These are phyloP conservation scores for Botia almorhae DNA, from an alignment of 2,797 vertebrate species.

Conservation along the genomic window DNA sequence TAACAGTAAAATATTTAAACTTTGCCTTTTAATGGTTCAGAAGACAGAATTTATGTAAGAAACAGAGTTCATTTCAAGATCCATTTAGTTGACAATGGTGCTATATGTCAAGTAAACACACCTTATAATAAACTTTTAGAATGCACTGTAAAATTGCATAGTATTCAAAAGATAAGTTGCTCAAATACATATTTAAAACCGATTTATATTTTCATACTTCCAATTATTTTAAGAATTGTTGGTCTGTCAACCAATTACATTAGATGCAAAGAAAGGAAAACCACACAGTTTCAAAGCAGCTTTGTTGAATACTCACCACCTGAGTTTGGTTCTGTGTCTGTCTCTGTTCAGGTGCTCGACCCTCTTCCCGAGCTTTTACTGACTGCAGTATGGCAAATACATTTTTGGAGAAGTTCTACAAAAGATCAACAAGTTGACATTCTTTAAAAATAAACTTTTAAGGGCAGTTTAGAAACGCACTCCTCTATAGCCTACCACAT, in stretches of 20 bases:
- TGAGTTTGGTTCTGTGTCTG: conserved; percentile 91
- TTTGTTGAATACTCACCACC: conserved; percentile 77
- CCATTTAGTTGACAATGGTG: conserved; percentile 50
- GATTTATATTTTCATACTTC: too few species aligned
- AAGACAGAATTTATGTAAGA: conserved; percentile 8
- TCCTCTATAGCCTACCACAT: too few species aligned
- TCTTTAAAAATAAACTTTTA: not conserved
- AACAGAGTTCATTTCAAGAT: conserved; percentile 51
- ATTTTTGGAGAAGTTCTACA: conserved; percentile 98
- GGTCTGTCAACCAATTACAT: too few species aligned
- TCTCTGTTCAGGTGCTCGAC: conserved; percentile 94
- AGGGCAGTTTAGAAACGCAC: too few species aligned
- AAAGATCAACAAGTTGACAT: conserved; percentile 56
- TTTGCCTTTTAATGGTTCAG: conserved; percentile 15
- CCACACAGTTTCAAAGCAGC: too few species aligned
- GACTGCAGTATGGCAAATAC: conserved; percentile 99
- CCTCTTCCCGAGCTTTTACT: conserved; percentile 98
- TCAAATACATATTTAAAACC: too few species aligned
- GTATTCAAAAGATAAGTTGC: too few species aligned
- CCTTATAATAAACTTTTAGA: too few species aligned
- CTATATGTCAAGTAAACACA: not conserved
- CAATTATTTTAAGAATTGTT: too few species aligned
- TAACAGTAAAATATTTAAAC: not conserved
- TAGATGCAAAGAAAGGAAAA: too few species aligned
- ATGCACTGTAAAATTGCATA: too few species aligned